Conservation (phyloP, 1,140 invertebrate species). For the Acromyrmex echinatior region DNA sequence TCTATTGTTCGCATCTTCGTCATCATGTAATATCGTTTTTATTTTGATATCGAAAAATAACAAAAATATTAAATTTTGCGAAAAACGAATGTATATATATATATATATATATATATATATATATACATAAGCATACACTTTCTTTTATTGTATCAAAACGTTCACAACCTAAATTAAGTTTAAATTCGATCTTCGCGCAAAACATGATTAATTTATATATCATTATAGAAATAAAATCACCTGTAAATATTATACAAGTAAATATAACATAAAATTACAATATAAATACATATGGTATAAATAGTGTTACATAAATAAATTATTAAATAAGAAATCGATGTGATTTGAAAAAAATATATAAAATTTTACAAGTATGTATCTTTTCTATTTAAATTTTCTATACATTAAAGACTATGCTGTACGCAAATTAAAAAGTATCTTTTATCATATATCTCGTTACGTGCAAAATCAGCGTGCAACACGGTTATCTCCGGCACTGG, state of each 20-base stretch:
- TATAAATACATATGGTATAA: background rate
- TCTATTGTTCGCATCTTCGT: background rate
- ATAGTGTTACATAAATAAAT: background rate
- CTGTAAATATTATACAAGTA: background rate
- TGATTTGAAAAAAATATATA: background rate
- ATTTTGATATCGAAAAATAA: background rate
- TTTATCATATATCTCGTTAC: background rate
- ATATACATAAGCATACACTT: background rate
- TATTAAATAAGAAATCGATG: background rate
- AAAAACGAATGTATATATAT: background rate
- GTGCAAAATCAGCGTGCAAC: background rate
- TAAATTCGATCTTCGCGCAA: background rate
- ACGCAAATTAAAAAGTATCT: background rate
- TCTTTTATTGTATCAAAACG: background rate
- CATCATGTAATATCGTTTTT: background rate
- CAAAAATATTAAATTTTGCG: background rate
- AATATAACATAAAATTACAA: slow-evolving; percentile 30
- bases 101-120: too few species aligned
- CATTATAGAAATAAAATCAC: slow-evolving; percentile 15
- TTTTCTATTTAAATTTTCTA: background rate
- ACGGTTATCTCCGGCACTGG: background rate
- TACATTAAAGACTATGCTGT: background rate
- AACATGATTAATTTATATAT: background rate
- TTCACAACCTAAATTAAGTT: background rate
- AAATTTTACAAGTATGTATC: background rate